Conservation (phyloP, 2,797 vertebrate species). For the Distichodus sexfasciatus region DNA sequence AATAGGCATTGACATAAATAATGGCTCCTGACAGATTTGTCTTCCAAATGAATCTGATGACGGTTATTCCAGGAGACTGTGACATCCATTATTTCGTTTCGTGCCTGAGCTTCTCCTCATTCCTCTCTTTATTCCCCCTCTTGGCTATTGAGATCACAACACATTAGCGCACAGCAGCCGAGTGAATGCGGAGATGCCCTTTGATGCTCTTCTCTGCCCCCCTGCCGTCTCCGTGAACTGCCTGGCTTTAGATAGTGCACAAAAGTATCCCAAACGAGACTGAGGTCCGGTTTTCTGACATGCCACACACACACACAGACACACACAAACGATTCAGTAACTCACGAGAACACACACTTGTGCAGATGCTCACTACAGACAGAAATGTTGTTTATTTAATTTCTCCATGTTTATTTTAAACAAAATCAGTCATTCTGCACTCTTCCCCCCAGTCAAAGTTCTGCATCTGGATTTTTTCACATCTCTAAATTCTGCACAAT, state of each 20-base stretch:
- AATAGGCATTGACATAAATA: constrained; percentile 17
- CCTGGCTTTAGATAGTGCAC: constrained; percentile 64
- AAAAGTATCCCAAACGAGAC: constrained; percentile 66
- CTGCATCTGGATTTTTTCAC: too few relatives aligned
- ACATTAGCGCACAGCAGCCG: constrained; percentile 33
- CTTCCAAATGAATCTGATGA: constrained; percentile 16
- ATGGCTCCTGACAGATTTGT: not conserved
- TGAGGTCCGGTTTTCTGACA: constrained; percentile 54
- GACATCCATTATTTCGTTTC: constrained; percentile 35
- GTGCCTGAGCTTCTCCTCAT: constrained; percentile 23
- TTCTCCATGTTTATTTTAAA: too few relatives aligned
- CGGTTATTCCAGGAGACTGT: constrained; percentile 28
- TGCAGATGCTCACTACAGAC: not conserved
- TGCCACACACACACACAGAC: constrained; percentile 37
- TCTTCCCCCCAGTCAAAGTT: too few relatives aligned
- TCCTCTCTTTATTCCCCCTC: constrained; percentile 34
- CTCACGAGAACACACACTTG: constrained; percentile 1
- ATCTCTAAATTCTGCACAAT: too few relatives aligned
- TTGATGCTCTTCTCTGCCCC: constrained; percentile 30
- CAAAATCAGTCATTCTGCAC: too few relatives aligned
- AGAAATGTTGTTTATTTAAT: too few relatives aligned
- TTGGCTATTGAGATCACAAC: constrained; percentile 46
- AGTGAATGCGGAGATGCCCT: constrained; percentile 39
- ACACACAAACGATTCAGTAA: constrained; percentile 21
- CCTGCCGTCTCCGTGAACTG: constrained; percentile 63